These are phyloP conservation scores for Onychostoma macrolepis DNA, from an alignment of 2,113 vertebrate species.

Conservation along the genomic window DNA sequence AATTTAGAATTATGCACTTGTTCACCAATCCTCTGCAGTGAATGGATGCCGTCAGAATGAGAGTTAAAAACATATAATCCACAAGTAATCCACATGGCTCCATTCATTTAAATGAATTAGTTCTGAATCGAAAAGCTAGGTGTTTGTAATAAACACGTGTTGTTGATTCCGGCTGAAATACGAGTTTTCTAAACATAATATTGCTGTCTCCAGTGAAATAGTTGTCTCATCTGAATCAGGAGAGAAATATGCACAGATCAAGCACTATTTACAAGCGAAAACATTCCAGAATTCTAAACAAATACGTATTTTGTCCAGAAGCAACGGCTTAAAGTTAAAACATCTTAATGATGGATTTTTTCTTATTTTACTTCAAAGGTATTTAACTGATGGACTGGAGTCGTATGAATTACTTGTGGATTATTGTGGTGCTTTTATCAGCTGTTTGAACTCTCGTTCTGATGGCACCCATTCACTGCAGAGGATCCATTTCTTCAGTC, in stretches of 20 bases:
- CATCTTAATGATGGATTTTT: too few species aligned
- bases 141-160: not conserved
- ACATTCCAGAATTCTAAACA: not conserved
- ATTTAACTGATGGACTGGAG: too few species aligned
- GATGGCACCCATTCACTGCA: not conserved
- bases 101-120: not conserved
- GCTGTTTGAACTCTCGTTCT: not conserved
- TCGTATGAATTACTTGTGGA: not conserved
- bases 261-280: not conserved
- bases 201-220: not conserved
- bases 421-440: not conserved
- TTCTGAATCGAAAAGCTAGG: not conserved
- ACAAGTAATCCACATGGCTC: too few species aligned
- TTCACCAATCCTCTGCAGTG: not conserved
- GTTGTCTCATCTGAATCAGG: not conserved
- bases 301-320: too few species aligned
- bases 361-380: too few species aligned
- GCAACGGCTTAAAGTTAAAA: too few species aligned
- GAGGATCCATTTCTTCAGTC: not conserved
- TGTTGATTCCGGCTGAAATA: too few species aligned
- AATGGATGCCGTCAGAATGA: not conserved
- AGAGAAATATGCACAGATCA: not conserved
- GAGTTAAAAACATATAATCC: not conserved
- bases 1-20: not conserved
- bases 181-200: not conserved